Base-by-base conservation (phyloP, 1,140 invertebrate genomes). In the Leucophenga varia region DNA sequence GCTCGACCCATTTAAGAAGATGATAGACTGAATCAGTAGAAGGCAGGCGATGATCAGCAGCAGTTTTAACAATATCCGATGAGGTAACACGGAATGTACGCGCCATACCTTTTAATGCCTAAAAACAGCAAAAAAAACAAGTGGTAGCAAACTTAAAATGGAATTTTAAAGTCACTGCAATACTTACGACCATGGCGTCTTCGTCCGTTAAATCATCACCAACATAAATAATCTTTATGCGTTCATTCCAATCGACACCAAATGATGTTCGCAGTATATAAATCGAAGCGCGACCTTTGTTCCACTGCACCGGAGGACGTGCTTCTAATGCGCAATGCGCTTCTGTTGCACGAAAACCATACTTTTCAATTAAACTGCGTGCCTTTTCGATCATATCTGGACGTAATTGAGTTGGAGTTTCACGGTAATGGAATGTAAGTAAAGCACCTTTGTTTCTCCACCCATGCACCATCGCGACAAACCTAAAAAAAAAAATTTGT, bases 141-240 rank as follows among this genome's bases (percentile, higher is more conserved):
- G n/a, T n/a, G n/a, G n/a, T n/a, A n/a, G n/a, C n/a, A n/a, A n/a
- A 5, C n/a, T 40, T 40, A 13, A 40, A 40, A 40, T 10, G 7
- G 32, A 14, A 8, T 35, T 6, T 9, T 9, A 8, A 12, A 7
- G 0, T 16, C 18, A 8, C 3, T 18, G 7, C 8, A 31, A 20
- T 51, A 75, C 77, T 77, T 75, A 93, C 90, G 81, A 84, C 80
- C 86, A 95, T 93, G 18, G 92, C 91, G 74, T 94, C 91, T 76
- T 95, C 91, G 74, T 95, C 91, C 0, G 91, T 93, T 10, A 81
- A 82, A 77, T 94, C 92, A 75, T 95, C 92, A 49, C 92, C 92
- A 41, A 86, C 91, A 59, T 93, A 94, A 60, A 95, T 91, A 56
- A 93, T 91, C 52, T 90, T 82, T 45, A 94, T 90, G 37, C 91